phyloP scores from a whole-genome alignment of 2,113 vertebrate species.

The Takifugu flavidus region DNA sequence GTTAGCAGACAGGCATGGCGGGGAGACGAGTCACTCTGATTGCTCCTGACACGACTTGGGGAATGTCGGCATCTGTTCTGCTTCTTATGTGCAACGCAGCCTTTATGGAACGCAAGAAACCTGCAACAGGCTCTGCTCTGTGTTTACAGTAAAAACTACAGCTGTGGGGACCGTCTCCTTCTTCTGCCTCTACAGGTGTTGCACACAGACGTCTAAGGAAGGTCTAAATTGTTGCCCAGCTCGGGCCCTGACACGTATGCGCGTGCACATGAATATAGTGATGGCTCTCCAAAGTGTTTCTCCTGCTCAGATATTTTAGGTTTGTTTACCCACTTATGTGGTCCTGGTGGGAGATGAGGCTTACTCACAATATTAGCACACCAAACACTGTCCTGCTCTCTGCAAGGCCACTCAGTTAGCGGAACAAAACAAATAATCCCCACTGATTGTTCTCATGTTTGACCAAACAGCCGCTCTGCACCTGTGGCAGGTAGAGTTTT shows the following conservation, averaged over 20 bases:
- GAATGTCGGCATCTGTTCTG: too few species aligned
- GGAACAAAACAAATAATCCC: constrained; percentile 49
- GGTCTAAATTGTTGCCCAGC: too few species aligned
- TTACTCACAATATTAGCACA: constrained; percentile 66
- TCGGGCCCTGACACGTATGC: background rate
- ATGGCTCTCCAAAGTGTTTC: constrained; percentile 43
- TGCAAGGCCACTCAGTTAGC: constrained; percentile 42
- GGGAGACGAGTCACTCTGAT: too few species aligned
- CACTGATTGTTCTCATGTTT: constrained; percentile 63
- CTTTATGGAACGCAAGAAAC: too few species aligned
- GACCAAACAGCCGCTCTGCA: constrained; percentile 55
- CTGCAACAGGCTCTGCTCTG: too few species aligned
- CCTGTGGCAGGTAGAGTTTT: constrained; percentile 48
- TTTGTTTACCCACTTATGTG: constrained; percentile 66
- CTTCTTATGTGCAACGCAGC: too few species aligned
- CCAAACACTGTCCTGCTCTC: constrained; percentile 62
- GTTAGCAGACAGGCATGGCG: too few species aligned
- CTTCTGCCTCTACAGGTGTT: background rate
- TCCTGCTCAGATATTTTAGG: constrained; percentile 49
- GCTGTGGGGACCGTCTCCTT: background rate
- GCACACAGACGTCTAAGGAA: too few species aligned
- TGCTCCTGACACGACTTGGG: too few species aligned
- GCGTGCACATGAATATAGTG: constrained; percentile 34
- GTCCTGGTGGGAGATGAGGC: constrained; percentile 43
- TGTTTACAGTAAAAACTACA: too few species aligned